Conservation (phyloP, 2,113 vertebrate genomes). For the Lepus timidus region DNA sequence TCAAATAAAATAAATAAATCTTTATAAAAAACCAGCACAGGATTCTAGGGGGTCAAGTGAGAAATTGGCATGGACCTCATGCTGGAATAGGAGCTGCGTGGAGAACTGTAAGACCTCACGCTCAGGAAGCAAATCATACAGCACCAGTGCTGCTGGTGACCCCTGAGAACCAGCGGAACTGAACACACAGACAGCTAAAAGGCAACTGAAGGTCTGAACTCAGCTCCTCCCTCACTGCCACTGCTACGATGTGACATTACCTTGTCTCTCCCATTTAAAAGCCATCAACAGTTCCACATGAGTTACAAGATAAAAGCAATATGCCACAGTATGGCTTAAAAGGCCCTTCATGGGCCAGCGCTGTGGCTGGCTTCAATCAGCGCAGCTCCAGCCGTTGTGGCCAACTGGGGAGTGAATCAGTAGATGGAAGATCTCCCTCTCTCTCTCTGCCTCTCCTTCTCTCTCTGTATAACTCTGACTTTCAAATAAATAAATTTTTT, state of each 20-base stretch:
- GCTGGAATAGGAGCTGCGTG: neutral
- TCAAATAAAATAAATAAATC: too few species aligned
- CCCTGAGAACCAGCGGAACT: neutral
- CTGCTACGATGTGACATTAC: neutral
- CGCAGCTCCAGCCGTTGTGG: too few species aligned
- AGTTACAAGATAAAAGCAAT: neutral
- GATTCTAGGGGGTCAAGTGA: neutral
- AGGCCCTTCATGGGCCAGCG: neutral
- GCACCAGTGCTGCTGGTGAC: neutral
- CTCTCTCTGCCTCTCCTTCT: too few species aligned
- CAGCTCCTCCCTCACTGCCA: neutral
- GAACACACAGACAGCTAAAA: neutral
- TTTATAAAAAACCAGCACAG: too few species aligned
- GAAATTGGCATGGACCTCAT: neutral
- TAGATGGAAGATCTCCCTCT: too few species aligned
- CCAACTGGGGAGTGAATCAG: too few species aligned
- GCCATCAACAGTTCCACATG: neutral
- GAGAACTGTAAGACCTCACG: neutral
- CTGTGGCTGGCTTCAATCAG: too few species aligned
- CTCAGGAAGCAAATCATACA: neutral
- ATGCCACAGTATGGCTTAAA: neutral
- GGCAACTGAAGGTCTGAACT: neutral
- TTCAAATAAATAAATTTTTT: too few species aligned
- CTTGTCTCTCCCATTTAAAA: constrained; percentile 3
- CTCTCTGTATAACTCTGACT: too few species aligned